Conservation (phyloP, 92 coral and sea anemone species). For the Pocillopora meandrina region DNA sequence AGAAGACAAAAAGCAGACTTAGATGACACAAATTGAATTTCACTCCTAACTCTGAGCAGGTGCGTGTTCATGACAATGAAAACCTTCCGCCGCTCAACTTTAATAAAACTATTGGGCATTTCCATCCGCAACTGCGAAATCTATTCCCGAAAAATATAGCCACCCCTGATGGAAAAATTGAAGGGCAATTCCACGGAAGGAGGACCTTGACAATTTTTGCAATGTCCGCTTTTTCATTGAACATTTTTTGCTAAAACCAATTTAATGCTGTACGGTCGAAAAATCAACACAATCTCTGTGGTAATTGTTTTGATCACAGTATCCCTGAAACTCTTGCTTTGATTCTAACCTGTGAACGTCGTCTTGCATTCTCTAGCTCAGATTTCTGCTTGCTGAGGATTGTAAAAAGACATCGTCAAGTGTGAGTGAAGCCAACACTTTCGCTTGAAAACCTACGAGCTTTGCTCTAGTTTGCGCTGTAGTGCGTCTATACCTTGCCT, state of each 20-base stretch:
- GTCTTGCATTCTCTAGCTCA: constrained; percentile 58
- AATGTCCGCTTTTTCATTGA: neutral
- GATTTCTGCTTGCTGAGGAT: constrained; percentile 18
- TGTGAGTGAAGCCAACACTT: neutral
- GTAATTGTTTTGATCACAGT: constrained; percentile 37
- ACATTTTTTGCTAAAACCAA: constrained; percentile 18
- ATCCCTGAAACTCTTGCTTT: neutral
- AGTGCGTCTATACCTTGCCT: constrained; percentile 41
- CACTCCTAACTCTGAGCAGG: constrained; percentile 65
- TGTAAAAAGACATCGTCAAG: neutral
- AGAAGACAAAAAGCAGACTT: constrained; percentile 10
- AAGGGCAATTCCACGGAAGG: neutral
- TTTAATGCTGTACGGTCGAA: constrained; percentile 44
- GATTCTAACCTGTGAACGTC: constrained; percentile 62
- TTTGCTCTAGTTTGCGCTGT: constrained; percentile 7
- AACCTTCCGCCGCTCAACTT: constrained; percentile 32
- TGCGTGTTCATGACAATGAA: constrained; percentile 63
- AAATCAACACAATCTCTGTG: constrained; percentile 40
- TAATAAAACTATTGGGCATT: constrained; percentile 30
- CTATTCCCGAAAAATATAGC: neutral
- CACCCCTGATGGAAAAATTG: neutral
- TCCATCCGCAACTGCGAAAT: neutral
- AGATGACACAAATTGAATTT: constrained; percentile 40
- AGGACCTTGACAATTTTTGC: constrained; percentile 6
- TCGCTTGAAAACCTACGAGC: constrained; percentile 28